These are phyloP conservation scores for Trichacis sp. DNA, from an alignment of 2,888 invertebrate genomes.

Conservation along the genomic window DNA sequence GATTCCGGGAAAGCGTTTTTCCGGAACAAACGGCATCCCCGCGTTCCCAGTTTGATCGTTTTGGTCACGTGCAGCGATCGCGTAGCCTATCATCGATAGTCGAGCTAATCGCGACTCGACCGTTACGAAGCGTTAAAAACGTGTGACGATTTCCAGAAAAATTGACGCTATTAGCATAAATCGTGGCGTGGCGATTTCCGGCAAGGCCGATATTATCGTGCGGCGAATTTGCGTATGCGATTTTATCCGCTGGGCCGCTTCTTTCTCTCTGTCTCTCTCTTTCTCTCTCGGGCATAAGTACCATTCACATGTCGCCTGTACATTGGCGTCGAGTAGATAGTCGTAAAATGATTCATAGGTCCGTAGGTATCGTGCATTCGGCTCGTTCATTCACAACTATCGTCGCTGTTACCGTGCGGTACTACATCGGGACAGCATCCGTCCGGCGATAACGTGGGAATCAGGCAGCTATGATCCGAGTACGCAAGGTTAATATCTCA, in stretches of 20 bases:
- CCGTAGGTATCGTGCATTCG: constrained; percentile 16
- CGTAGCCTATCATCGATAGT: neutral
- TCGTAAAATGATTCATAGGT: constrained; percentile 24
- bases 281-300: neutral
- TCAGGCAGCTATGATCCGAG: too few species aligned
- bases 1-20: neutral
- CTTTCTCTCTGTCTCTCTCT: neutral
- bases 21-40: neutral
- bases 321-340: constrained; percentile 11
- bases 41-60: neutral
- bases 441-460: constrained; percentile 38
- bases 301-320: constrained; percentile 5
- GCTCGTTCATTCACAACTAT: constrained; percentile 24
- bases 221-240: constrained; percentile 8
- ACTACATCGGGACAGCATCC: constrained; percentile 22
- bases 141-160: constrained; percentile 11
- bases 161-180: constrained; percentile 18
- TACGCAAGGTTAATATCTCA: constrained; percentile 19
- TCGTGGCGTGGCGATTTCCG: constrained; percentile 10
- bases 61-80: neutral
- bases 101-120: constrained; percentile 1
- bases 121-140: constrained; percentile 4
- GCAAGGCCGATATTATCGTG: constrained; percentile 3
- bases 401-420: constrained; percentile 16
- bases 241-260: neutral